Evolutionary conservation across 2,797 vertebrate species (phyloP), one percentile per base, ranked within the genome.

Genomic region (Phrynocephalus forsythii): DNA sequence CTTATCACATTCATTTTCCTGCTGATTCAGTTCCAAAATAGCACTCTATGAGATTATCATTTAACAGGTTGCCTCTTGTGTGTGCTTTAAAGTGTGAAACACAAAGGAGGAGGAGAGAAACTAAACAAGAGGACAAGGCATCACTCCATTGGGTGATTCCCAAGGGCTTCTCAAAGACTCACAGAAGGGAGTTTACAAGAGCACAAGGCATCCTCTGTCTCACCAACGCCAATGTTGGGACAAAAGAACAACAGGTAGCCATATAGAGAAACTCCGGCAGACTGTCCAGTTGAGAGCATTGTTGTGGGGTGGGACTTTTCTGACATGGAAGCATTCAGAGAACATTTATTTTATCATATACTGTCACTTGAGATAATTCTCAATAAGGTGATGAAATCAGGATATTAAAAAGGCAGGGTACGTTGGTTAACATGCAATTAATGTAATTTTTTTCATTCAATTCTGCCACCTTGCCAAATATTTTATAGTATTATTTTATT

Each of bases 131-230:
- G 1, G 2, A 76, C 22, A 82, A 68, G 69, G 81, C 90, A 81
- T 87, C 90, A 86, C 75, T 94, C 88, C 93, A 95, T 92, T 93
- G 94, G 94, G 93, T 89, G 91, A 82, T 87, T 91, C 86, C 86
- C 91, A 90, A 93, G 1, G 0, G 38, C 87, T 91, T 92, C 89
- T 94, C 93, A 93, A 88, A 94, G 93, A 79, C 66, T 73, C 16
- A 3, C 0, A 4, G 63, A 89, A 82, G 75, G 80, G 79, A 89
- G 90, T 89, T 93, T 92, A 88, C 88, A 75, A 71, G 87, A 76
- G 76, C 69, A 89, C 79, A 90, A 91, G 92, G 87, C 85, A 86
- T 82, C 90, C 92, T 86, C 87, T 83, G 60, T 84, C 86, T 92
- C 92, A 90, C 88, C 75, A 85, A 91, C 24, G 16, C 87, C 89